Evolutionary conservation across 2,888 invertebrate genomes (phyloP).

Genomic region (Erannis defoliaria): DNA sequence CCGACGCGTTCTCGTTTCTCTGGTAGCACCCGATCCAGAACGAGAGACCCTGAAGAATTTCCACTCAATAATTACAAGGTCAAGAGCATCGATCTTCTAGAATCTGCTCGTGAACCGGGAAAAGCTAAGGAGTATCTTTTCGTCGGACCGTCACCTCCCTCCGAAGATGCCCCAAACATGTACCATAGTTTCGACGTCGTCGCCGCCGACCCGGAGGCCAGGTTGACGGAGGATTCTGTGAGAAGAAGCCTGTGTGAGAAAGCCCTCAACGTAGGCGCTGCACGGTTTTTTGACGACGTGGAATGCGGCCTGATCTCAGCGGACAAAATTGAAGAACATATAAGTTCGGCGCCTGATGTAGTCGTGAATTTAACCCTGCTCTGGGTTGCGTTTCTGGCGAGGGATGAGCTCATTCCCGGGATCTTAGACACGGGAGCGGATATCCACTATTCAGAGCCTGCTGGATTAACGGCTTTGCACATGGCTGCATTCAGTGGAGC

Average conservation of each 20-base stretch:
- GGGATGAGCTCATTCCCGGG: constrained; percentile 90
- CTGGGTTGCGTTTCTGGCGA: constrained; percentile 91
- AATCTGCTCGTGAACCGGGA: constrained; percentile 86
- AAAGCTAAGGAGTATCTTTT: constrained; percentile 91
- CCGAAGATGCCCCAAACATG: constrained; percentile 92
- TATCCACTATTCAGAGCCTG: constrained; percentile 90
- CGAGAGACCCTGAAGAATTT: constrained; percentile 83
- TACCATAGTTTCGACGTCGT: constrained; percentile 92
- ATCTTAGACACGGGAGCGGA: constrained; percentile 90
- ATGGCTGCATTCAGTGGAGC: constrained; percentile 92
- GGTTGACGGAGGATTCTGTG: constrained; percentile 90
- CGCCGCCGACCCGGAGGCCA: constrained; percentile 89
- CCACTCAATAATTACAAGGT: constrained; percentile 81
- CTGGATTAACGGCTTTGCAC: constrained; percentile 91
- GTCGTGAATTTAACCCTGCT: constrained; percentile 91
- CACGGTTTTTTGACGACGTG: constrained; percentile 90
- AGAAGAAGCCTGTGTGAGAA: constrained; percentile 90
- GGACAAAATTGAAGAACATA: constrained; percentile 86
- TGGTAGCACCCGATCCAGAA: constrained; percentile 78
- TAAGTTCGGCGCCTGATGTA: constrained; percentile 87
- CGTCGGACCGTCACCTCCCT: constrained; percentile 92
- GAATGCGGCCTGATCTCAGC: constrained; percentile 89
- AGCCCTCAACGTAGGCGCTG: constrained; percentile 89
- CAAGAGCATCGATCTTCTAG: constrained; percentile 83
- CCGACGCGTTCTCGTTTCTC: constrained; percentile 66